Base-by-base conservation (phyloP, 2,888 invertebrate genomes). In the Byasa hedistus region DNA sequence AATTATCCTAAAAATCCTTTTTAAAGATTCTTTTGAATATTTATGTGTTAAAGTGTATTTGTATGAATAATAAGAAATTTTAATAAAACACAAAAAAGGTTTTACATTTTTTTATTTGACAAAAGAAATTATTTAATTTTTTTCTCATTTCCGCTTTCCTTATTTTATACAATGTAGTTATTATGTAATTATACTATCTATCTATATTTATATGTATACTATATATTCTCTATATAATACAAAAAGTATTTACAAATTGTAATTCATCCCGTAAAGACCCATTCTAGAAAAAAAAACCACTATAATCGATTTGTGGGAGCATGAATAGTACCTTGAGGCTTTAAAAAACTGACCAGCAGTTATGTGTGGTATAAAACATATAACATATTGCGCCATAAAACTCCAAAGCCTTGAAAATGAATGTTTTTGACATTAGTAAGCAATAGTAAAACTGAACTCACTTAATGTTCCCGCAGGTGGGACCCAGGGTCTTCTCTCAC, bases 131-230 rank as follows among this genome's bases (percentile, higher is more conserved):
- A 85, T 89, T 91, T 89, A 87, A 89, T 82, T 79, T 87, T 86
- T 88, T 86, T 83, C 83, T 84, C 85, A 84, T 84, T 86, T 87
- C 87, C 85, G 74, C 79, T 87, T 89, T 87, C 86, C 88, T 91
- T 91, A 88, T 86, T 39, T 54, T 77, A 80, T 91, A 90, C 91
- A 91, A 78, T 85, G 84, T 87, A 87, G 81, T 89, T 87, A 86
- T 85, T 87, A 89, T 86, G 89, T 89, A 89, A 89, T 91, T 89
- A 89, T 75, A 78, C 90, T 91, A 91, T 87, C 89, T 91, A 90
- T 72, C 80, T 87, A 86, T 84, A 85, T 85, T 80, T 88, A 88
- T 91, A 89, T 88, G 80, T 87, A 87, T 91, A 87, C 72, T 83
- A 84, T 82, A 84, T 81, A 70, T 79, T 84, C 74, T 84, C 87